Evolutionary conservation across 2,113 vertebrate species (phyloP).

Genomic region (Heterotis niloticus): DNA sequence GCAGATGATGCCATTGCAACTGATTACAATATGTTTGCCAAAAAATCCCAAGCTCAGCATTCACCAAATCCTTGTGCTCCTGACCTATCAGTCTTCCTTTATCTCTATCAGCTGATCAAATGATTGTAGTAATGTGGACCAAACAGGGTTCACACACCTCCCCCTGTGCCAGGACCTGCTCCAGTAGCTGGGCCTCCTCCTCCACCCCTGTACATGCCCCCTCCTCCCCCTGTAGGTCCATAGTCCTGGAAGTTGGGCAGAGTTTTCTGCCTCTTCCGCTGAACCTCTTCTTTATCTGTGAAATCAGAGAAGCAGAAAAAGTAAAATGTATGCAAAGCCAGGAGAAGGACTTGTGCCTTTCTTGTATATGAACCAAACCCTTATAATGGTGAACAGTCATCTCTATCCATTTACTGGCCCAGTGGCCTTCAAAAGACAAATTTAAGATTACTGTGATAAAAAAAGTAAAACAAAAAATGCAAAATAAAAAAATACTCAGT

Average conservation of each 20-base stretch:
- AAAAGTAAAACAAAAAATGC: too few relatives aligned
- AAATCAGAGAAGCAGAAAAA: neutral
- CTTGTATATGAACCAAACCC: neutral
- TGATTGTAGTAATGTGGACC: neutral
- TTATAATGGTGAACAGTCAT: neutral
- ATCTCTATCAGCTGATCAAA: neutral
- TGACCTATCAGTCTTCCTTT: neutral
- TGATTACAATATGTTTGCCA: too few relatives aligned
- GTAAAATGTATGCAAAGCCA: constrained; percentile 20
- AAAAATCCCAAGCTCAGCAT: too few relatives aligned
- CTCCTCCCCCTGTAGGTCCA: constrained; percentile 71
- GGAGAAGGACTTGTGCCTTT: neutral
- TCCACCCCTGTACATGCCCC: constrained; percentile 76
- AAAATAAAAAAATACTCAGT: too few relatives aligned
- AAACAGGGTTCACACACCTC: constrained; percentile 50
- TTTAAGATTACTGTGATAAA: too few relatives aligned
- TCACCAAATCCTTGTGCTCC: neutral
- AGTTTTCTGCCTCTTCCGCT: constrained; percentile 93
- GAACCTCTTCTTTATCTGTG: constrained; percentile 96
- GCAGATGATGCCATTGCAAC: too few relatives aligned
- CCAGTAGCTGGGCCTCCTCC: constrained; percentile 60
- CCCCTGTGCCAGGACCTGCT: constrained; percentile 59
- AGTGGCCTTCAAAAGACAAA: too few relatives aligned
- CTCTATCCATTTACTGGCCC: too few relatives aligned
- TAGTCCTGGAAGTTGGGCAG: constrained; percentile 92